Evolutionary conservation across 1,140 invertebrate species (phyloP).

Genomic region (Phenacoccus solenopsis): DNA sequence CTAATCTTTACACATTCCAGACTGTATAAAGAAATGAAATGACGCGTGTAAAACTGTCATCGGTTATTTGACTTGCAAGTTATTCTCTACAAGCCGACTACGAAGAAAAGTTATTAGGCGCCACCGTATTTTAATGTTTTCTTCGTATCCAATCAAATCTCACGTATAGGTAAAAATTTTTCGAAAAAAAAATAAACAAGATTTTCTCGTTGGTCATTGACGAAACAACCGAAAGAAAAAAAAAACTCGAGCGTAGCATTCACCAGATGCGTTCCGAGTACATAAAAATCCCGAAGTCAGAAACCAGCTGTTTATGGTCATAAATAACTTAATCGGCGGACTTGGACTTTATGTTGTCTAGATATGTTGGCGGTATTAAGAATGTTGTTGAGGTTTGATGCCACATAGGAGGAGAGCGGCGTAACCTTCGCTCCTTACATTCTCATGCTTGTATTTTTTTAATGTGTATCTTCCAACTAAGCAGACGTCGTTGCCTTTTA

Average conservation of each 20-base stretch:
- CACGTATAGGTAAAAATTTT: neutral
- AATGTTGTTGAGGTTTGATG: conserved; percentile 14
- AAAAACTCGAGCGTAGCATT: too few species aligned
- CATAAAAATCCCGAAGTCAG: neutral
- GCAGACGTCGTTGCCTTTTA: neutral
- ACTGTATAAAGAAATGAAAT: neutral
- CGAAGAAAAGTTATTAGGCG: neutral
- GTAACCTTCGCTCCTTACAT: conserved; percentile 9
- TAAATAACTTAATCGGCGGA: conserved; percentile 16
- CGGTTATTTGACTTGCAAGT: neutral
- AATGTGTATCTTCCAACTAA: too few species aligned
- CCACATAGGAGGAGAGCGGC: neutral
- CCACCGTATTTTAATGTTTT: neutral
- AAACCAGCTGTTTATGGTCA: conserved; percentile 15
- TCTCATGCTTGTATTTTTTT: neutral
- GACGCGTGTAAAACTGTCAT: neutral
- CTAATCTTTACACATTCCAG: neutral
- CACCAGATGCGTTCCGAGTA: neutral
- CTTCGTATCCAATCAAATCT: neutral
- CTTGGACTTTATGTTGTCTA: neutral
- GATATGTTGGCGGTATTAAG: neutral
- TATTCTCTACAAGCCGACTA: neutral
- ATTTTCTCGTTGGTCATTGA: neutral
- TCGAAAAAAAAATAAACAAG: neutral
- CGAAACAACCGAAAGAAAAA: neutral